A percentile compares a stretch with the other conserved stretches of the same genome.
Evolutionary conservation across 2,113 vertebrate species (phyloP).

Genomic region (Platichthys stellatus): DNA sequence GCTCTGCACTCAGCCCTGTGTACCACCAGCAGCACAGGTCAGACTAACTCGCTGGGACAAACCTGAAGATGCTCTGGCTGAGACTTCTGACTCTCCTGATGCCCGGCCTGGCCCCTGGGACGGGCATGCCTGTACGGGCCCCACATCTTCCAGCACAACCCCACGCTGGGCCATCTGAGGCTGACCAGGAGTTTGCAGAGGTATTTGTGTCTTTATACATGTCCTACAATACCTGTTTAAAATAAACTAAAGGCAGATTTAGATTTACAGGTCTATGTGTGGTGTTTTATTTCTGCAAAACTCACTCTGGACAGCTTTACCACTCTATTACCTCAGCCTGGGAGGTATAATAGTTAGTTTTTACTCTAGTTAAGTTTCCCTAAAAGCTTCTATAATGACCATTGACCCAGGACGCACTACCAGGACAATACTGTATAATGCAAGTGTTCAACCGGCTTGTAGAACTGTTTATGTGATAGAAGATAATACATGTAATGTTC

Average conservation of each 20-base stretch:
- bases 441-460: too few relatives aligned
- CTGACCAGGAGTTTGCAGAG: constrained; percentile 68
- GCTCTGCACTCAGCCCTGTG: constrained; percentile 31
- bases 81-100: constrained; percentile 42
- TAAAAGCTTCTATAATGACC: too few relatives aligned
- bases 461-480: too few relatives aligned
- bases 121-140: constrained; percentile 28
- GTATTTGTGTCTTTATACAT: constrained; percentile 47
- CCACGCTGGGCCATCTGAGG: constrained; percentile 30
- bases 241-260: too few relatives aligned
- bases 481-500: too few relatives aligned
- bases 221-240: neutral
- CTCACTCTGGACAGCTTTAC: neutral
- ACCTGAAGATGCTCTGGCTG: constrained; percentile 56
- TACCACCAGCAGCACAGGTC: constrained; percentile 1
- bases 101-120: neutral
- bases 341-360: too few relatives aligned
- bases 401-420: too few relatives aligned
- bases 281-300: too few relatives aligned
- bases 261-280: too few relatives aligned
- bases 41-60: neutral
- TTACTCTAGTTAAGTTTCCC: too few relatives aligned
- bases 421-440: too few relatives aligned
- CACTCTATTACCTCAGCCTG: too few relatives aligned
- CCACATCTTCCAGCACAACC: neutral